A percentile compares a stretch with the other conserved stretches of the same genome.
phyloP scores from a whole-genome alignment of 2,113 vertebrate genomes.

The Zootoca vivipara region DNA sequence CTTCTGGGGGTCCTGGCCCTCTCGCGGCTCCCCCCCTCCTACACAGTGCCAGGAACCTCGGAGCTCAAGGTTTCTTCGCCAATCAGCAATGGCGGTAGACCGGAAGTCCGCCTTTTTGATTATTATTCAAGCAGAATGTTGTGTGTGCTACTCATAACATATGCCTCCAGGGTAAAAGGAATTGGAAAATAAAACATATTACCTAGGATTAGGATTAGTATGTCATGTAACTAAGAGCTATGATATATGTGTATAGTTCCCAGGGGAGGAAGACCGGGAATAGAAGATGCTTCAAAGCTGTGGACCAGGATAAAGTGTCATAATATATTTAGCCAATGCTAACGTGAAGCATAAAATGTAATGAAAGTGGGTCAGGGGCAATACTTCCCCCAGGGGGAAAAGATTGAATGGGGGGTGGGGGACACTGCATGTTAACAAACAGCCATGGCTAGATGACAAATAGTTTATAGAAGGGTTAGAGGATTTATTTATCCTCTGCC shows the following conservation, averaged over 20 bases:
- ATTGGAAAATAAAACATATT: not conserved
- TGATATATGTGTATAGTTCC: not conserved
- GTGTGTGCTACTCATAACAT: not conserved
- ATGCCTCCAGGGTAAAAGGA: not conserved
- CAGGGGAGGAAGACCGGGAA: not conserved
- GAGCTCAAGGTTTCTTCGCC: too few species aligned
- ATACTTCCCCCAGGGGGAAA: not conserved
- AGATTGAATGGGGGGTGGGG: not conserved
- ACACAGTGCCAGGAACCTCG: too few species aligned
- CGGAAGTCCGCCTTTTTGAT: too few species aligned
- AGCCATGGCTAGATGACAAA: not conserved
- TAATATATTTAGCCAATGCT: slow-evolving; percentile 15
- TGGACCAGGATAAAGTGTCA: not conserved
- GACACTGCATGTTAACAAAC: not conserved
- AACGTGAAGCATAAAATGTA: not conserved
- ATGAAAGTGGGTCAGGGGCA: not conserved
- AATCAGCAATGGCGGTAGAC: too few species aligned
- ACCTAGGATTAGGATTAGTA: not conserved
- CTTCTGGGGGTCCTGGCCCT: too few species aligned
- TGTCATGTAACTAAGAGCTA: not conserved
- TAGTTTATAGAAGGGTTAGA: not conserved
- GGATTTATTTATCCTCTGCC: not conserved
- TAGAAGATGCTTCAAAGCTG: not conserved
- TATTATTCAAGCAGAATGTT: not conserved
- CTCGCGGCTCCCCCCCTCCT: too few species aligned